A percentile compares a stretch with the other conserved stretches of the same genome.
These are phyloP conservation scores for Poicephalus gulielmi DNA, from an alignment of 2,113 vertebrate species.

Conservation along the genomic window DNA sequence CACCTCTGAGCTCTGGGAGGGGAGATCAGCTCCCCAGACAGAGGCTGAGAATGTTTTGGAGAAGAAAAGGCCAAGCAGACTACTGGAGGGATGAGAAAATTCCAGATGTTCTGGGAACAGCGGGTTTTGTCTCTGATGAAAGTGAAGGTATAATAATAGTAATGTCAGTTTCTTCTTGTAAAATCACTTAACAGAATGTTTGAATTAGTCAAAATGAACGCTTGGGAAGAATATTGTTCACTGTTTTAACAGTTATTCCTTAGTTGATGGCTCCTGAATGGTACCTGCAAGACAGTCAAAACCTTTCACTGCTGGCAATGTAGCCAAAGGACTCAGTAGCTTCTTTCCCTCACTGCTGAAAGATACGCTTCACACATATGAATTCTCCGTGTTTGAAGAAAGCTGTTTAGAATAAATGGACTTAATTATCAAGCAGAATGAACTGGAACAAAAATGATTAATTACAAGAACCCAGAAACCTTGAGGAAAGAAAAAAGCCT, in stretches of 20 bases:
- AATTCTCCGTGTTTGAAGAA: not conserved
- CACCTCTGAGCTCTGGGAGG: not conserved
- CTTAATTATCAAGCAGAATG: conserved; percentile 32
- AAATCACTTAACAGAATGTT: not conserved
- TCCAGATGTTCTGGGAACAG: not conserved
- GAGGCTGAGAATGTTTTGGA: not conserved
- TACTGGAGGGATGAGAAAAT: not conserved
- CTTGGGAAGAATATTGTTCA: not conserved
- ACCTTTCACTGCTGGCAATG: not conserved
- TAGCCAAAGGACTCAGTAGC: not conserved
- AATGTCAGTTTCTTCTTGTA: not conserved
- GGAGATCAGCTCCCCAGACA: not conserved
- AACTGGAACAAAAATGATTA: conserved; percentile 33
- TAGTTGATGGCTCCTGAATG: not conserved
- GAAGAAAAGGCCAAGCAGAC: not conserved
- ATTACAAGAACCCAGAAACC: not conserved
- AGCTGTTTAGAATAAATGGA: not conserved
- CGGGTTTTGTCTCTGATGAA: not conserved
- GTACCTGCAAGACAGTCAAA: not conserved
- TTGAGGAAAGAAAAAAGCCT: not conserved
- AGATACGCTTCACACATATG: not conserved
- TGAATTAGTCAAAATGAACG: not conserved
- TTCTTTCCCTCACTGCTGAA: not conserved
- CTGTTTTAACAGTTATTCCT: not conserved
- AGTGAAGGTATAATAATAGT: not conserved